These are phyloP conservation scores for Pammene fasciana DNA, from an alignment of 2,888 invertebrate genomes.

Conservation along the genomic window DNA sequence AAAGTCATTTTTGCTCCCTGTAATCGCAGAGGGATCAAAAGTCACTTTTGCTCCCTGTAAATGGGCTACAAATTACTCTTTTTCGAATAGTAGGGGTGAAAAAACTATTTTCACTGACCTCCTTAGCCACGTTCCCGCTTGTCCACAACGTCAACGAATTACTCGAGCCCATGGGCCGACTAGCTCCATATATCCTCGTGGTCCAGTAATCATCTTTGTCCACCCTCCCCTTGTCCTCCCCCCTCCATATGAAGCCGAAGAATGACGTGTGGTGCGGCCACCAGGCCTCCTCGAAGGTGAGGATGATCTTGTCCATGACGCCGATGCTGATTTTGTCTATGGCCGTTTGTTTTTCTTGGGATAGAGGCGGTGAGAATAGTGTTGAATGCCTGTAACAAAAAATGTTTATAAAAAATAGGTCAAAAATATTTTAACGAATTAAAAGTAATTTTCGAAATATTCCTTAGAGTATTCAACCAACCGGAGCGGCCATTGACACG, in stretches of 20 bases:
- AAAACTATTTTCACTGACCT: constrained; percentile 58
- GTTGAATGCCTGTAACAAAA: constrained; percentile 58
- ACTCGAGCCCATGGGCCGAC: constrained; percentile 44
- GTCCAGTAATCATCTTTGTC: constrained; percentile 46
- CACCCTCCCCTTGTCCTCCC: constrained; percentile 44
- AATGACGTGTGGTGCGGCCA: constrained; percentile 73
- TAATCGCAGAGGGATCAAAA: too few species aligned
- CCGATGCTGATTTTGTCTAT: constrained; percentile 85
- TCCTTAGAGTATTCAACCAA: too few species aligned
- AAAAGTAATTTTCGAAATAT: too few species aligned
- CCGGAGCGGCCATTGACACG: too few species aligned
- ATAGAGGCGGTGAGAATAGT: constrained; percentile 83
- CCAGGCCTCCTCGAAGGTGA: constrained; percentile 86
- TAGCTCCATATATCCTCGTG: constrained; percentile 47
- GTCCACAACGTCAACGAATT: constrained; percentile 50
- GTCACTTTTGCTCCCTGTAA: too few species aligned
- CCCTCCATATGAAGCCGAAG: constrained; percentile 67
- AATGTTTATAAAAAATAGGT: too few species aligned
- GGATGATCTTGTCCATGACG: constrained; percentile 86
- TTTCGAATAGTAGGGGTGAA: too few species aligned
- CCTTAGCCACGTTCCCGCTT: constrained; percentile 47
- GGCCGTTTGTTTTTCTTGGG: constrained; percentile 76
- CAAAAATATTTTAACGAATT: too few species aligned
- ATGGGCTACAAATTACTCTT: too few species aligned
- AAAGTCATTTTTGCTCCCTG: too few species aligned